Conservation (phyloP, 2,113 vertebrate species). For the Daboia siamensis region DNA sequence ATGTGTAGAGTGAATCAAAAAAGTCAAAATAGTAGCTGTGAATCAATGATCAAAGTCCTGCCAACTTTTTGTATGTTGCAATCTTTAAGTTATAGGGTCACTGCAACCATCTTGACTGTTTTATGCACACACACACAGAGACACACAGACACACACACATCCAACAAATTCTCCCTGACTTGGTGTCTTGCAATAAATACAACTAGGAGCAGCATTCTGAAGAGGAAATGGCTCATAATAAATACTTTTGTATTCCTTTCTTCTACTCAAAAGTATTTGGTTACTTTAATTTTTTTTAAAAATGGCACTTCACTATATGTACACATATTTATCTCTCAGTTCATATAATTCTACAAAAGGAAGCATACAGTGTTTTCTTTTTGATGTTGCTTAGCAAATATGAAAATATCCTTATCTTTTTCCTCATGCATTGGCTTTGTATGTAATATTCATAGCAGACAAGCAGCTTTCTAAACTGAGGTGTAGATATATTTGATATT, state of each 20-base stretch:
- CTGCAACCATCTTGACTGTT: neutral
- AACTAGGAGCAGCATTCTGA: neutral
- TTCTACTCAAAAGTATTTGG: neutral
- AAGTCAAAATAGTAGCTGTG: neutral
- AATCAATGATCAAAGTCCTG: neutral
- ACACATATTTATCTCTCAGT: neutral
- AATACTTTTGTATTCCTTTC: neutral
- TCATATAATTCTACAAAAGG: neutral
- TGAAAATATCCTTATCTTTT: neutral
- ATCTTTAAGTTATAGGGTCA: neutral
- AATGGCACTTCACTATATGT: neutral
- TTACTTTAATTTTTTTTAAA: neutral
- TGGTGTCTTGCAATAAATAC: neutral
- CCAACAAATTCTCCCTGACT: neutral
- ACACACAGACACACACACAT: no score
- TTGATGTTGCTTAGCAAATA: neutral
- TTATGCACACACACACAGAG: neutral
- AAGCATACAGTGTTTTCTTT: neutral
- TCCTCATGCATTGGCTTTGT: neutral
- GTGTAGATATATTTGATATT: neutral
- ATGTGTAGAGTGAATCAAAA: neutral
- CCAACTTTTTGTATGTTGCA: neutral
- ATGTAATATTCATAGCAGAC: neutral
- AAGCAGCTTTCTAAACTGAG: neutral
- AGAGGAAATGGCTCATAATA: neutral